Conservation (phyloP, 2,797 vertebrate genomes). For the Lophotriccus pileatus region DNA sequence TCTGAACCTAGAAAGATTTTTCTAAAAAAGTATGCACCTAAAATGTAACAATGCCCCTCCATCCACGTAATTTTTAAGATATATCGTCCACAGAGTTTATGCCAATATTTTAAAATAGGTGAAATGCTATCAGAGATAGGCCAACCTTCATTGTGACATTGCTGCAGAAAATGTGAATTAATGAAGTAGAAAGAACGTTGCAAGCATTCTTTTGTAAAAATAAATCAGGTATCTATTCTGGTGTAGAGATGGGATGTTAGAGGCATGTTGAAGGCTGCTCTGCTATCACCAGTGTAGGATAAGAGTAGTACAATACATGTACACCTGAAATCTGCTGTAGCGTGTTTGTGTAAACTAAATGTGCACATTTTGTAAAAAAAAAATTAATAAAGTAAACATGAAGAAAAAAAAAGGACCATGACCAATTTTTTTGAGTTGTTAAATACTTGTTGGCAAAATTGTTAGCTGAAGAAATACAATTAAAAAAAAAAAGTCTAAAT, state of each 20-base stretch:
- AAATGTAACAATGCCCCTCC: neutral
- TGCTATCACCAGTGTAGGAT: slow-evolving; percentile 80
- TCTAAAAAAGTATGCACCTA: neutral
- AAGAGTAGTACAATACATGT: slow-evolving; percentile 80
- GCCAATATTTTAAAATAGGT: slow-evolving; percentile 34
- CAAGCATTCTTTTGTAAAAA: slow-evolving; percentile 65
- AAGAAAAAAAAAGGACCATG: slow-evolving; percentile 1
- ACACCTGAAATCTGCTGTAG: slow-evolving; percentile 74
- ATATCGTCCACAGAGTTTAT: neutral
- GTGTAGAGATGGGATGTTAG: slow-evolving; percentile 72
- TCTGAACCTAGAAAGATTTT: slow-evolving; percentile 3
- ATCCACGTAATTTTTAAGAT: slow-evolving; percentile 3
- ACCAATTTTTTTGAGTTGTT: neutral
- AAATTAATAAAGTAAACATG: slow-evolving; percentile 68
- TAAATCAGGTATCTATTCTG: slow-evolving; percentile 81
- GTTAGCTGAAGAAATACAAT: neutral
- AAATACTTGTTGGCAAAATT: neutral
- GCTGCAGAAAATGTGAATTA: slow-evolving; percentile 50
- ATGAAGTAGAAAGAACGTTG: slow-evolving; percentile 48
- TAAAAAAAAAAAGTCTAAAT: neutral
- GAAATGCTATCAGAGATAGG: slow-evolving; percentile 45
- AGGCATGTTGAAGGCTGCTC: slow-evolving; percentile 69
- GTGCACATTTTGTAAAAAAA: slow-evolving; percentile 83
- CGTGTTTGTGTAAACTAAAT: slow-evolving; percentile 75
- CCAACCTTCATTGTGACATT: slow-evolving; percentile 50